Evolutionary conservation across 2,888 invertebrate genomes (phyloP), one percentile per base, ranked within the genome.

Genomic region (Vannuccia rotundouncinata): DNA sequence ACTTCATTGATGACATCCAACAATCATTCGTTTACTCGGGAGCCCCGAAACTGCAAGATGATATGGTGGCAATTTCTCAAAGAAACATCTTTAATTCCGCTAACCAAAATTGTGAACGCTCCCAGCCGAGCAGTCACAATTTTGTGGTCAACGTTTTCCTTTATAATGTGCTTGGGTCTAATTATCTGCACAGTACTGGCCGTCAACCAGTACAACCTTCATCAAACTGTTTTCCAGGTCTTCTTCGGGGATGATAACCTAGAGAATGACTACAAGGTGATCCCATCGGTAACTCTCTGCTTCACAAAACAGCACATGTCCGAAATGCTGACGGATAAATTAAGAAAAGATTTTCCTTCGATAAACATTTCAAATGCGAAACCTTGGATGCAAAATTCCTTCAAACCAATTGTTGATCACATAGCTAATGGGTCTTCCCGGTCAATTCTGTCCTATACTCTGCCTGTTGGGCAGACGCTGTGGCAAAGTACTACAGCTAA

Each of bases 71-170:
- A 66, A 66, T 66, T 66, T 22, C 66, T 66, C 66, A 17, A 22
- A 5, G 66, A 66, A 27, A 13, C 66, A n/a, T 78, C 78, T 17
- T 25, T 78, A 1, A 78, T 78, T 60, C 78, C 78, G 1, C 30
- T 78, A 17, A 60, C 78, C 0, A 78, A 78, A 60, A 59, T 78
- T n/a, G 45, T 60, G 10, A 78, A 78, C 22, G 78, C 78, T 74
- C 78, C 59, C 10, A 78, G 60, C 60, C 59, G 66, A 78, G 25
- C 78, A 2, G 29, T 78, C 1, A 1, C 25, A 5, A 78, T 78
- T 28, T 60, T 78, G 25, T 78, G 78, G 78, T 27, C 30, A 1
- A 66, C 66, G 2, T 78, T 78, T 25, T 60, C 78, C 27, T 25
- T 29, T 25, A 59, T 60, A 1, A 78, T 78, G 78, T 60, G 59